A percentile compares a stretch with the other conserved stretches of the same genome.
Conservation (phyloP, 2,888 invertebrate genomes). For the Netelia virgata region DNA sequence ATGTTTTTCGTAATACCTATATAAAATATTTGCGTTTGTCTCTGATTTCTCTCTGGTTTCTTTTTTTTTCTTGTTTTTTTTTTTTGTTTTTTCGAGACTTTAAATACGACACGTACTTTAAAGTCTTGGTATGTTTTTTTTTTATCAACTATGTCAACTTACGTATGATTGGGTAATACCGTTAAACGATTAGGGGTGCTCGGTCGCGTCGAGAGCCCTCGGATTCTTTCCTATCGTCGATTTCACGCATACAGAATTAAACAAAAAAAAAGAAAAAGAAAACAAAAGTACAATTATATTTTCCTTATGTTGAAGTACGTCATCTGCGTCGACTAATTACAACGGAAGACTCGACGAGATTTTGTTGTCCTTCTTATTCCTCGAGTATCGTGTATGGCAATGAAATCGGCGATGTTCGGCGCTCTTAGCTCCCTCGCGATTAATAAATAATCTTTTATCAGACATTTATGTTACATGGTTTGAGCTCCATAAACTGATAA, state of each 20-base stretch:
- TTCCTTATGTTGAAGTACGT: constrained; percentile 3
- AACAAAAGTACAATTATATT: constrained; percentile 12
- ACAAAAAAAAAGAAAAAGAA: constrained; percentile 4
- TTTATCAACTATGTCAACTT: constrained; percentile 24
- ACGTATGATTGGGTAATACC: constrained; percentile 35
- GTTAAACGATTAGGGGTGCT: constrained; percentile 9
- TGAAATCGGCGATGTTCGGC: constrained; percentile 74
- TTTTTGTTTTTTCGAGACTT: constrained; percentile 19
- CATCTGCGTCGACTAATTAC: constrained; percentile 26
- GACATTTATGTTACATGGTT: constrained; percentile 85
- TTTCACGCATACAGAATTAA: background rate
- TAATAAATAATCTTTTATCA: constrained; percentile 75
- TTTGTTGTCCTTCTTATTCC: constrained; percentile 14
- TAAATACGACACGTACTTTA: constrained; percentile 17
- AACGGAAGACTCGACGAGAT: constrained; percentile 50
- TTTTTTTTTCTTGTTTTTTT: background rate
- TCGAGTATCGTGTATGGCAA: constrained; percentile 74
- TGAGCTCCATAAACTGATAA: constrained; percentile 93
- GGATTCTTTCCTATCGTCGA: background rate
- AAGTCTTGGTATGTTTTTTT: constrained; percentile 45
- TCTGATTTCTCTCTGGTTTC: constrained; percentile 50
- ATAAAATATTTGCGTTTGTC: constrained; percentile 54
- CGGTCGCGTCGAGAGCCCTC: background rate
- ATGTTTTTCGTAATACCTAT: constrained; percentile 37
- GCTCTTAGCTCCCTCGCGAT: constrained; percentile 32